Base-by-base conservation (phyloP, 2,888 invertebrate genomes). In the Metacarcinus magister region DNA sequence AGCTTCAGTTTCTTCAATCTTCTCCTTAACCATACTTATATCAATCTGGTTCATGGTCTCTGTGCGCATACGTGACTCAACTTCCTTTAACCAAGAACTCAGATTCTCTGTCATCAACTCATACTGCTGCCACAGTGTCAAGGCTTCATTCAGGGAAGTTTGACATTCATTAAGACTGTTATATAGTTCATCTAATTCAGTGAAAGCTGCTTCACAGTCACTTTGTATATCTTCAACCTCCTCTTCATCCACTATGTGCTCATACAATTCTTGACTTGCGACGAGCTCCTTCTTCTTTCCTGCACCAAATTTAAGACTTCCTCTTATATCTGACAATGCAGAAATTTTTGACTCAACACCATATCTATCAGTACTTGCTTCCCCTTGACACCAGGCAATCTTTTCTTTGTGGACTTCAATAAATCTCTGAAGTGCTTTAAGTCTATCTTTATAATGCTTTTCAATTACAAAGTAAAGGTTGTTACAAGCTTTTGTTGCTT, bases 281-380 rank as follows among this genome's bases (percentile, higher is more conserved):
- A 98, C 98, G 0, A 99, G 98, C 97, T 99, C 98, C 0, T 97
- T 97, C 97, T 98, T 96, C 92, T 97, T 97, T 13, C 48, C 89
- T n/a, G 90, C 67, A 43, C 97, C 96, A n/a, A 93, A 54, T 43
- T 95, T 94, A 23, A 97, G 54, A 48, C 96, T 96, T 23, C 94
- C 98, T 97, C 98, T 98, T 2, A 99, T 98, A 97, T 99, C 99
- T 96, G 98, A 98, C 67, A 99, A 97, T 0, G 99, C 98, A 0
- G 98, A 98, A 97, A 98, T 98, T 98, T 99, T 99, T 0, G 99
- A 99, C 98, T 99, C 99, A 48, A 99, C 98, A 97, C 99, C 99
- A 97, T 99, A 99, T 97, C 98, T 98, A 97, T 99, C 99, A 97
- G 99, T 99, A 60, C 98, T 98, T 0, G 98, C 98, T 97, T 99